These are phyloP conservation scores for Hirtodrosophila confusa DNA, from an alignment of 2,888 invertebrate species.

Conservation along the genomic window DNA sequence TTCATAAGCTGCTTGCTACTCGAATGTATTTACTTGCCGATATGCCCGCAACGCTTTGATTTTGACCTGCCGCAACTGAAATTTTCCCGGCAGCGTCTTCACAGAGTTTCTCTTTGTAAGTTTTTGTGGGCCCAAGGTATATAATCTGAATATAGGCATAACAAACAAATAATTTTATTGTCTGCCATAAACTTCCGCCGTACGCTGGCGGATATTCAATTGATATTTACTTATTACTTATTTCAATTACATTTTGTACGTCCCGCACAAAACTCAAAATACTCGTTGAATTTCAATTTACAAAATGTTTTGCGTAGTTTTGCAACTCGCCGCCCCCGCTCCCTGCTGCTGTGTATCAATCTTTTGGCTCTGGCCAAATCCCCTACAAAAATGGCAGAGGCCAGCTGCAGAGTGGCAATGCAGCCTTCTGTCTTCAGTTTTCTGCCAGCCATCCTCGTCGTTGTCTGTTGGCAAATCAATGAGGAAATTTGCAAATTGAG, in stretches of 20 bases:
- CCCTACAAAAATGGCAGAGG: constrained; percentile 17
- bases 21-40: constrained; percentile 36
- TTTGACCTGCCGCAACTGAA: constrained; percentile 74
- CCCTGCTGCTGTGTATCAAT: constrained; percentile 38
- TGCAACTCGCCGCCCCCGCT: constrained; percentile 15
- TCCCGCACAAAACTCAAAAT: constrained; percentile 44
- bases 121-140: background rate
- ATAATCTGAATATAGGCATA: constrained; percentile 10
- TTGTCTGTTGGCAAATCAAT: constrained; percentile 72
- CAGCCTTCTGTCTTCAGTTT: constrained; percentile 12
- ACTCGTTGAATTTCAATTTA: constrained; percentile 68
- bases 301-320: constrained; percentile 77
- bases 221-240: constrained; percentile 75
- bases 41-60: constrained; percentile 22
- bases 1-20: constrained; percentile 19
- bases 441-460: constrained; percentile 13
- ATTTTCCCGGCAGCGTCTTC: constrained; percentile 21
- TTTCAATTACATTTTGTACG: constrained; percentile 71
- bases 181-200: constrained; percentile 69
- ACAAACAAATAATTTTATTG: constrained; percentile 63
- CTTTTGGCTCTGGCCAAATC: constrained; percentile 15
- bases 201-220: constrained; percentile 71
- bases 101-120: constrained; percentile 26
- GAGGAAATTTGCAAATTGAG: constrained; percentile 73
- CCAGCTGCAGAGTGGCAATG: constrained; percentile 29